Evolutionary conservation across 2,113 vertebrate species (phyloP).

Genomic region (Callipepla californica): DNA sequence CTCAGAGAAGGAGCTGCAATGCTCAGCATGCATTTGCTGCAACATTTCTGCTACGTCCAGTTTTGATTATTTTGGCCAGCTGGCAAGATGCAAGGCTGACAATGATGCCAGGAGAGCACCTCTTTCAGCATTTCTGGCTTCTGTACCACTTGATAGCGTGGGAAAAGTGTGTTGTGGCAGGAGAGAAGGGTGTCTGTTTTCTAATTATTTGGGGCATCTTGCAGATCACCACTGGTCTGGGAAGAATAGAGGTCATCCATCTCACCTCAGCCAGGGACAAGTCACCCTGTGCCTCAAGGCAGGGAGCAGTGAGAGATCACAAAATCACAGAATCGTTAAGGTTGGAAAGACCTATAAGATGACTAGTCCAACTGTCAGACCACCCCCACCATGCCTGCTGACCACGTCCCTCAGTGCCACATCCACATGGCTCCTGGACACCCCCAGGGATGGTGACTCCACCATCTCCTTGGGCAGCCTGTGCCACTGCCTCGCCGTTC

Average conservation of each 20-base stretch:
- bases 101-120: not conserved
- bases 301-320: fast-evolving
- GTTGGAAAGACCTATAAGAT: too few relatives aligned
- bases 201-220: not conserved
- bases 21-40: not conserved
- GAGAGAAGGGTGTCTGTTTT: not conserved
- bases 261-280: not conserved
- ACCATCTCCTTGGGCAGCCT: too few relatives aligned
- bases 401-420: too few relatives aligned
- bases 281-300: not conserved
- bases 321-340: too few relatives aligned
- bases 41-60: not conserved
- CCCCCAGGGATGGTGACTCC: too few relatives aligned
- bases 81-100: not conserved
- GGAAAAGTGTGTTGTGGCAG: not conserved
- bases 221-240: not conserved
- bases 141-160: fast-evolving
- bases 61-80: not conserved
- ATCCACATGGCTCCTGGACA: too few relatives aligned
- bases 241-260: not conserved
- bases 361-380: too few relatives aligned
- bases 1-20: fast-evolving
- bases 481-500: too few relatives aligned
- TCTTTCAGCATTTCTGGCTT: not conserved
- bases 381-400: too few relatives aligned